phyloP scores from a whole-genome alignment of 2,797 vertebrate genomes.

The Knipowitschia caucasica region DNA sequence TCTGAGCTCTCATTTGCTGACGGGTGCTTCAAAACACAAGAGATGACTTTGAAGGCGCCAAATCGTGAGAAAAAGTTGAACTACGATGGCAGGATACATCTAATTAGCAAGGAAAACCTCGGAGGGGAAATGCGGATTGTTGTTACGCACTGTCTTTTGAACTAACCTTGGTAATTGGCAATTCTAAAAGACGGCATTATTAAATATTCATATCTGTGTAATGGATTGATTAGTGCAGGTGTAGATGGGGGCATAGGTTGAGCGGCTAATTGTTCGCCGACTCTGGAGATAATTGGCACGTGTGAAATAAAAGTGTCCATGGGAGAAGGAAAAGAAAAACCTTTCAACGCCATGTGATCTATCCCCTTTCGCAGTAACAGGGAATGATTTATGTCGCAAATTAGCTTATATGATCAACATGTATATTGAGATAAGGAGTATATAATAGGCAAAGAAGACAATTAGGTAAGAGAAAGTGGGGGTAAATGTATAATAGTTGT shows the following conservation, averaged over 20 bases:
- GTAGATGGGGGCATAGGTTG: constrained; percentile 56
- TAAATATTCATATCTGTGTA: constrained; percentile 71
- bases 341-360: constrained; percentile 55
- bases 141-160: constrained; percentile 32
- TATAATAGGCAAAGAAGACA: constrained; percentile 24
- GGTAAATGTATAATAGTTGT: neutral
- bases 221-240: constrained; percentile 74
- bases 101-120: constrained; percentile 45
- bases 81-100: constrained; percentile 36
- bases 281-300: constrained; percentile 64
- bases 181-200: constrained; percentile 53
- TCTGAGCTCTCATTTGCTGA: constrained; percentile 47
- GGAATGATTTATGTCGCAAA: constrained; percentile 29
- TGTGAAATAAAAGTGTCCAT: constrained; percentile 56
- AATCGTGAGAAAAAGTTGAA: constrained; percentile 45
- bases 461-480: constrained; percentile 6
- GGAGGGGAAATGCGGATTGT: constrained; percentile 26
- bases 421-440: constrained; percentile 4
- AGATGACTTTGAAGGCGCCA: constrained; percentile 50
- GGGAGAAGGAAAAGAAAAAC: constrained; percentile 49
- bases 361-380: constrained; percentile 31
- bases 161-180: constrained; percentile 61
- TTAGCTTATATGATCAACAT: constrained; percentile 33
- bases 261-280: constrained; percentile 69
- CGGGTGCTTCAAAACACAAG: constrained; percentile 45